Conservation (phyloP, 2,888 invertebrate species). For the Acronicta aceris region DNA sequence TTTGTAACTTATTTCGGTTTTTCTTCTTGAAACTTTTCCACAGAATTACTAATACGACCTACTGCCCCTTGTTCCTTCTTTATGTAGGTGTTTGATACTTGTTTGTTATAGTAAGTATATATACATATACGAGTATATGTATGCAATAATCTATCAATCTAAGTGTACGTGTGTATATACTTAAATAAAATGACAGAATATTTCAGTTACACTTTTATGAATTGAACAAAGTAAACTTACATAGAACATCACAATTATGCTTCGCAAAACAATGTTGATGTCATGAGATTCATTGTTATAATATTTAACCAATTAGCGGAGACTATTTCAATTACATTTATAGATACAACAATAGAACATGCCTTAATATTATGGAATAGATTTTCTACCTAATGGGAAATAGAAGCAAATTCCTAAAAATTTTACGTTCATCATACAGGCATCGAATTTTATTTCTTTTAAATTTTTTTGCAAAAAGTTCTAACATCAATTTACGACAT, state of each 20-base stretch:
- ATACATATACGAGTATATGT: too few relatives aligned
- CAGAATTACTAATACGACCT: too few relatives aligned
- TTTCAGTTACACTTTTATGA: slow-evolving; percentile 86
- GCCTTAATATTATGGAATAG: slow-evolving; percentile 70
- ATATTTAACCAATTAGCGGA: slow-evolving; percentile 55
- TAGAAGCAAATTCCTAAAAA: slow-evolving; percentile 70
- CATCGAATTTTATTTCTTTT: slow-evolving; percentile 55
- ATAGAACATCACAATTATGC: slow-evolving; percentile 90
- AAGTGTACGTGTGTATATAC: too few relatives aligned
- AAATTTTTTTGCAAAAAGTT: slow-evolving; percentile 52
- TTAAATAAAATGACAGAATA: slow-evolving; percentile 58
- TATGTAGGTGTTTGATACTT: too few relatives aligned
- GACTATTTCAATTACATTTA: slow-evolving; percentile 59
- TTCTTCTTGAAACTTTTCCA: too few relatives aligned
- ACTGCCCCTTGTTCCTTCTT: too few relatives aligned
- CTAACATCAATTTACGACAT: slow-evolving; percentile 66
- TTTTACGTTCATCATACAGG: slow-evolving; percentile 68
- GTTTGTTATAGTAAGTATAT: too few relatives aligned
- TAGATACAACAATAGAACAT: slow-evolving; percentile 70
- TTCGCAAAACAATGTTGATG: slow-evolving; percentile 86
- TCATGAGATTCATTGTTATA: slow-evolving; percentile 73
- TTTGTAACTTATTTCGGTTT: not conserved
- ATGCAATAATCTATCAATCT: too few relatives aligned
- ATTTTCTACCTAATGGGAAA: slow-evolving; percentile 69
- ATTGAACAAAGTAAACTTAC: slow-evolving; percentile 87